A percentile compares a stretch with the other conserved stretches of the same genome.
Evolutionary conservation across 1,140 invertebrate genomes (phyloP).

Genomic region (Mylabris phalerata): DNA sequence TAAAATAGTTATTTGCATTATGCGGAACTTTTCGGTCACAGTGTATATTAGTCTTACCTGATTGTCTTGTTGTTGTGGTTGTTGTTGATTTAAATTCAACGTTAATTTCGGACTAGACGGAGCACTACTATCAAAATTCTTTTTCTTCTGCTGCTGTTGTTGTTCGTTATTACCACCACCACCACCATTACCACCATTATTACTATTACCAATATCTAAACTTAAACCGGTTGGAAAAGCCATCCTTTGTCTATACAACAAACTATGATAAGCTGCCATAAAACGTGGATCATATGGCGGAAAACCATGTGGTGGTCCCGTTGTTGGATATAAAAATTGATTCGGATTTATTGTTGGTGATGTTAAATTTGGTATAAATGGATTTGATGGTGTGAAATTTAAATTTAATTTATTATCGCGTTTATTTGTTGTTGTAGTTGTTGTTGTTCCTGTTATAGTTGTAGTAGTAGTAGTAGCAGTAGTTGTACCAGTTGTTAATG

Average conservation of each 20-base stretch:
- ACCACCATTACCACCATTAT: no score
- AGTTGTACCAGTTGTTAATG: background rate
- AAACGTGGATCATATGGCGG: conserved; percentile 38
- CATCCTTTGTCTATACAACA: conserved; percentile 31
- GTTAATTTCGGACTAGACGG: background rate
- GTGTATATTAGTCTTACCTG: background rate
- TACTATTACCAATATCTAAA: no score
- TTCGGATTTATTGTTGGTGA: conserved; percentile 49
- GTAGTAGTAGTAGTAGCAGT: background rate
- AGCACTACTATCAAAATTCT: no score
- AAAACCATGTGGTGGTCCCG: conserved; percentile 42
- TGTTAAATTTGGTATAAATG: conserved; percentile 46
- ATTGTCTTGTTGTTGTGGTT: background rate
- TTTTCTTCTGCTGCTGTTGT: no score
- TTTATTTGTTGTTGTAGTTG: conserved; percentile 16
- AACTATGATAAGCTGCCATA: conserved; percentile 37
- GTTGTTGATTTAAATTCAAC: background rate
- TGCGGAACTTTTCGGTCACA: no score
- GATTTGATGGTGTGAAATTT: conserved; percentile 44
- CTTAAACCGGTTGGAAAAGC: conserved; percentile 19
- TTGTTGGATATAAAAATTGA: conserved; percentile 45
- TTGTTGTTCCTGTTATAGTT: background rate
- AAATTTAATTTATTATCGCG: conserved; percentile 33
- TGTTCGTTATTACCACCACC: no score
- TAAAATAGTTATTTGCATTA: no score